Base-by-base conservation (phyloP, 2,113 vertebrate genomes). In the Balaeniceps rex region DNA sequence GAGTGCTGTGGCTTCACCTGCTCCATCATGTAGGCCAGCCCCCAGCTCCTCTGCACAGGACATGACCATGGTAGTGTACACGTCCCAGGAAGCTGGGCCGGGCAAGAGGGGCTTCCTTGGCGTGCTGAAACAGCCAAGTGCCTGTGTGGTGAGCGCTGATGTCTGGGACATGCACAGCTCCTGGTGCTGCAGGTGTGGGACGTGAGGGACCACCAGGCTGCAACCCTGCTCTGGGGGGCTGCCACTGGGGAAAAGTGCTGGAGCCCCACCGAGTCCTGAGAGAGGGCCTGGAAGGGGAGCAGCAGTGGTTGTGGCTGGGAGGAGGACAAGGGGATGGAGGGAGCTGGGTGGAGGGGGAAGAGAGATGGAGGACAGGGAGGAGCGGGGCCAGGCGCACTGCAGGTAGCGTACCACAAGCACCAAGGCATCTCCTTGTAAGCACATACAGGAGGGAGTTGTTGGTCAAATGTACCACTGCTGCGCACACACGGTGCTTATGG, bases 1-100 rank as follows among this genome's bases (percentile, higher is more conserved):
- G 99, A 99, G 93, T 99, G 99, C 96, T 99, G 99, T 26, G 98
- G 99, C 90, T 99, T 99, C 97, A 99, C 98, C 19, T 99, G 99
- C 97, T 98, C 98, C 86, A 87, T 99, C 95, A 99, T 99, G 99
- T 99, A 99, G 97, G 79, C 76, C 81, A 25, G 44, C 9, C 49
- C 51, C 64, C 75, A 36, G 79, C 83, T 55, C 64, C 74, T 47
- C 36, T 58, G 85, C 90, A 82, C 81, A 57, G 94, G 79, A 75
- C 68, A 51, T 12, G 71, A 49, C 86, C 61, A 7, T 4, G 97
- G 96, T 82, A 93, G 44, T 0, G 57, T 88, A 40, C 57, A 29
- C 10, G 0, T 47, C 83, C 75, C 0, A 14, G 75, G 23, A 34
- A 19, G 17, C 25, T 24, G 75, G 38, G 31, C 40, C 0, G 4